Evolutionary conservation across 2,113 vertebrate species (phyloP).

Genomic region (Apteryx mantelli): DNA sequence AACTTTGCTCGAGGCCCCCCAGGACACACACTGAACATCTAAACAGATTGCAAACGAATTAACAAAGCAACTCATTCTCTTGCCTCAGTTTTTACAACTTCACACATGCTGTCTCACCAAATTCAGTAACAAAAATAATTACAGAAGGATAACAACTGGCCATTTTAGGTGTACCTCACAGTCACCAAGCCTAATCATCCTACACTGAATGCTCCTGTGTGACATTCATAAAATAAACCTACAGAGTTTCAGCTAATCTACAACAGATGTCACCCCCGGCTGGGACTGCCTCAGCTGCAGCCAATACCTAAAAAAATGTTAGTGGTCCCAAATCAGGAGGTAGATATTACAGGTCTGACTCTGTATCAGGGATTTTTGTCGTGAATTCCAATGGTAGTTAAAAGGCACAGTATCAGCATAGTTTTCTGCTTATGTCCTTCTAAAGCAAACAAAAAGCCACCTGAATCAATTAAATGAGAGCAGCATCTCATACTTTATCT

Average conservation of each 20-base stretch:
- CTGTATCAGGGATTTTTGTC: neutral
- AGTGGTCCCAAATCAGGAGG: neutral
- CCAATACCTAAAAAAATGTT: neutral
- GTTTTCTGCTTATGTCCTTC: neutral
- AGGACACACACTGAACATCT: neutral
- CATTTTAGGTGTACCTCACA: neutral
- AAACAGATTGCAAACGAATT: neutral
- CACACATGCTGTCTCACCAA: neutral
- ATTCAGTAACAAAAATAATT: neutral
- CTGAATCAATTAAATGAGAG: neutral
- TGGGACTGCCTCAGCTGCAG: neutral
- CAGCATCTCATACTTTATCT: neutral
- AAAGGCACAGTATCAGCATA: neutral
- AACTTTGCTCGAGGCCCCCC: neutral
- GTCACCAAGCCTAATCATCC: neutral
- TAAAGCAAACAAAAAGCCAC: neutral
- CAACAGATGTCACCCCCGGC: neutral
- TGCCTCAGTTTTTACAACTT: neutral
- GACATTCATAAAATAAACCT: neutral
- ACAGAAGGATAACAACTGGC: neutral
- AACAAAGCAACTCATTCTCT: neutral
- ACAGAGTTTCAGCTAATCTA: neutral
- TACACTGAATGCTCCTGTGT: neutral
- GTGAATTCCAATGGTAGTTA: neutral
- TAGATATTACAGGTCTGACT: neutral